Base-by-base conservation (phyloP, 1,140 invertebrate species). In the Papilio xuthus region DNA sequence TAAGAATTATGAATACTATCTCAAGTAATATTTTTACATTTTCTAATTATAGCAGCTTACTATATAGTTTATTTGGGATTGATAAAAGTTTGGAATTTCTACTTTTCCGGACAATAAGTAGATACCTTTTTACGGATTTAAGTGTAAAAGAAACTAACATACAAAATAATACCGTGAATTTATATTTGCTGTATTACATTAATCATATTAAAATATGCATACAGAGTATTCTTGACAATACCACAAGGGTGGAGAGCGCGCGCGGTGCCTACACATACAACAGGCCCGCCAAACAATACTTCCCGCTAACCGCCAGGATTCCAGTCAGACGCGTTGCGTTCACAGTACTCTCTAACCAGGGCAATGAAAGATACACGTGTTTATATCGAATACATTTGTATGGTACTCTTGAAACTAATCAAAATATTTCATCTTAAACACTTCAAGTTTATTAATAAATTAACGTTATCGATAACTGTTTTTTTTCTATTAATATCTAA, bases 321-420 rank as follows among this genome's bases (percentile, higher is more conserved):
- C 72, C 81, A 37, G 82, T 89, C 37, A 86, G 90, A 80, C 82
- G 83, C 73, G 80, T 93, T 67, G 83, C 89, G 53, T 86, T 93
- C 74, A 83, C 84, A 80, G 85, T 94, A 42, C 78, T 92, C n/a
- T 88, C 90, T 4, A 94, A 94, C 85, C 89, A 93, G 50, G 92
- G 92, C 15, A 94, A 93, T 70, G 42, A 78, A 3, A 88, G 88
- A 77, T 93, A 93, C 76, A 94, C 92, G 8, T 94, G 92, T 82
- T 74, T 94, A 77, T 94, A 94, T 78, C 88, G 92, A 84, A 77
- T 94, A 47, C 87, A 92, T 82, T 63, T 93, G 44, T 92, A 92
- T 79, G 81, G 80, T 74, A 73, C 78, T 73, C 74, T 79, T 73
- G 67, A 77, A 70, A 37, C 6, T 44, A 72, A n/a, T 47, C 72